A percentile compares a stretch with the other conserved stretches of the same genome.
Evolutionary conservation across 2,797 vertebrate genomes (phyloP).

Genomic region (Catharus ustulatus): DNA sequence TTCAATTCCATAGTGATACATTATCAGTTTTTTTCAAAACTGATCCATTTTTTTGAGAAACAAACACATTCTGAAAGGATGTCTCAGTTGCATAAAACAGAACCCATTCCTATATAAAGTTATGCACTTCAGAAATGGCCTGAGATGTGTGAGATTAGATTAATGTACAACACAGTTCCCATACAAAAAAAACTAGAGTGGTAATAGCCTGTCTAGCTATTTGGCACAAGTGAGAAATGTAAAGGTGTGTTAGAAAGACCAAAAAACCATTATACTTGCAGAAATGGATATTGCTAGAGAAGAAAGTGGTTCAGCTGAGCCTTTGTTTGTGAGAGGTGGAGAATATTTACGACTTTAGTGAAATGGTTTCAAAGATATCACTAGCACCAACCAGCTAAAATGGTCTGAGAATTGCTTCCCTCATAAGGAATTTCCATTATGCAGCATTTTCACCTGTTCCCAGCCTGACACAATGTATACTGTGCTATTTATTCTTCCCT

Average conservation of each 20-base stretch:
- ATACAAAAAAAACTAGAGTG: neutral
- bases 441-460: neutral
- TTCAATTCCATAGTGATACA: neutral
- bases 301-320: neutral
- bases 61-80: neutral
- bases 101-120: neutral
- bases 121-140: neutral
- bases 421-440: constrained; percentile 1
- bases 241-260: neutral
- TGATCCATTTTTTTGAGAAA: neutral
- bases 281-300: neutral
- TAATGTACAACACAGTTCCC: neutral
- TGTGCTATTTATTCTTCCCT: neutral
- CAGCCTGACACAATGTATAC: neutral
- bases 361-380: neutral
- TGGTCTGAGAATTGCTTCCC: neutral
- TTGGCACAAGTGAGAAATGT: neutral
- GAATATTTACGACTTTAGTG: neutral
- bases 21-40: neutral
- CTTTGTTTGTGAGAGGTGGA: neutral
- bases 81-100: neutral
- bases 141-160: neutral
- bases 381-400: neutral
- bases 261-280: neutral
- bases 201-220: neutral